These are phyloP conservation scores for Tetrapedia diversipes DNA, from an alignment of 2,888 invertebrate species.

Conservation along the genomic window DNA sequence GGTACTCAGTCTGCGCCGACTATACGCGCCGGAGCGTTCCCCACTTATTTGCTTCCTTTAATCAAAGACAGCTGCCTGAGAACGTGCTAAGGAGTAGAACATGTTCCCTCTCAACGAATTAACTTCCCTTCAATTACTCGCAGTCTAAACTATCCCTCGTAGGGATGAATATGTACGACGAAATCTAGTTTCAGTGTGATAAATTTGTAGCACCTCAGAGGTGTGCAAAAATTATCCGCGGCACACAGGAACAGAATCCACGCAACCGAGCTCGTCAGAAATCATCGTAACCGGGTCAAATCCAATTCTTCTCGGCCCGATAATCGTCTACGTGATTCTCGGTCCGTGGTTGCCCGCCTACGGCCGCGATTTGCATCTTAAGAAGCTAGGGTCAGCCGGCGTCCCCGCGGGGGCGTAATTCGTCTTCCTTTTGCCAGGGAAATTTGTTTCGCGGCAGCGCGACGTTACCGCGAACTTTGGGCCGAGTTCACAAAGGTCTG, in stretches of 20 bases:
- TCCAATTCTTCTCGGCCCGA: not conserved
- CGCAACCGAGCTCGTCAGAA: too few species aligned
- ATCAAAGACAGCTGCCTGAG: slow-evolving; percentile 2
- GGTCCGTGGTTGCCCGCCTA: not conserved
- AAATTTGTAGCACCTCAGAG: too few species aligned
- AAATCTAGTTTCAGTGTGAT: too few species aligned
- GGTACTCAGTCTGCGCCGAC: not conserved
- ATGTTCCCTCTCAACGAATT: not conserved
- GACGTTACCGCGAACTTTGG: slow-evolving; percentile 52
- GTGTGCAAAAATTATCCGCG: too few species aligned
- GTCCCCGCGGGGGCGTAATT: slow-evolving; percentile 49
- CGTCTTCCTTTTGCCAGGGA: slow-evolving; percentile 48
- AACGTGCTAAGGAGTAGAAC: not conserved
- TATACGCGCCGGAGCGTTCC: not conserved
- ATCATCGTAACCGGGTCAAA: not conserved
- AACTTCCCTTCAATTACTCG: not conserved
- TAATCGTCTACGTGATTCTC: not conserved
- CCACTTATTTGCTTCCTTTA: slow-evolving; percentile 15
- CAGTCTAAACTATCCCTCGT: not conserved
- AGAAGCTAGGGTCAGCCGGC: slow-evolving; percentile 14
- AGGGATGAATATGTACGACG: too few species aligned
- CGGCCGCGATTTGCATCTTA: slow-evolving; percentile 42
- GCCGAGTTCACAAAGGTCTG: slow-evolving; percentile 45
- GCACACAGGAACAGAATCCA: too few species aligned
- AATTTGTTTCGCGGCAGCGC: slow-evolving; percentile 59